phyloP scores from a whole-genome alignment of 1,140 invertebrate species.

The Aphidius gifuensis region DNA sequence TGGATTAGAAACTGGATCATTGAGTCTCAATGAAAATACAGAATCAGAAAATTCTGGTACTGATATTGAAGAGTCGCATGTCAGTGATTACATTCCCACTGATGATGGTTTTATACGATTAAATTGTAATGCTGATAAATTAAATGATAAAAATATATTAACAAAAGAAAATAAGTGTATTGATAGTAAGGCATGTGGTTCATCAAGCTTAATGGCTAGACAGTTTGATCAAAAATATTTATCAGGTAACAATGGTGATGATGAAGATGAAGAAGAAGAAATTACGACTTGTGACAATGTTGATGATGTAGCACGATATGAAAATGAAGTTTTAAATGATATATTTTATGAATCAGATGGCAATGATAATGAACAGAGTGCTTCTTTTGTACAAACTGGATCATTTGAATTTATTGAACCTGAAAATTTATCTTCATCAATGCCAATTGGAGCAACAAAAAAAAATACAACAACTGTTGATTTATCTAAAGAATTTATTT shows the following conservation, averaged over 20 bases:
- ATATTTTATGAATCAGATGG: constrained; percentile 49
- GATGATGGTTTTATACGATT: constrained; percentile 59
- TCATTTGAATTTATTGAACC: constrained; percentile 43
- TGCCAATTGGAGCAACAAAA: constrained; percentile 5
- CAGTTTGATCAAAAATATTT: too few species aligned
- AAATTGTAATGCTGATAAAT: constrained; percentile 21
- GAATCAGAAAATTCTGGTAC: constrained; percentile 50
- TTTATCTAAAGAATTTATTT: background rate
- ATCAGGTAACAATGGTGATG: too few species aligned
- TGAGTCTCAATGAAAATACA: constrained; percentile 53
- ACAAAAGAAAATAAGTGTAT: background rate
- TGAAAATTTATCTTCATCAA: constrained; percentile 19
- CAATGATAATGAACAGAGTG: constrained; percentile 38
- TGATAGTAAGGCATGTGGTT: background rate
- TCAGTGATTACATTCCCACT: constrained; percentile 68
- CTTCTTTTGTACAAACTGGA: constrained; percentile 35
- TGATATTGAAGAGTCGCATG: constrained; percentile 52
- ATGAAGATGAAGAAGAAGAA: constrained; percentile 1
- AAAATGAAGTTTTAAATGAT: constrained; percentile 45
- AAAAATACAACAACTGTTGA: too few species aligned
- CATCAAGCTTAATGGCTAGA: background rate
- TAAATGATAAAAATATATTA: constrained; percentile 9
- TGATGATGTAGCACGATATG: constrained; percentile 45
- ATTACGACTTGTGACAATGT: background rate
- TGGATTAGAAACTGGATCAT: constrained; percentile 58